Evolutionary conservation across 2,797 vertebrate genomes (phyloP).

Genomic region (Diceros bicornis): DNA sequence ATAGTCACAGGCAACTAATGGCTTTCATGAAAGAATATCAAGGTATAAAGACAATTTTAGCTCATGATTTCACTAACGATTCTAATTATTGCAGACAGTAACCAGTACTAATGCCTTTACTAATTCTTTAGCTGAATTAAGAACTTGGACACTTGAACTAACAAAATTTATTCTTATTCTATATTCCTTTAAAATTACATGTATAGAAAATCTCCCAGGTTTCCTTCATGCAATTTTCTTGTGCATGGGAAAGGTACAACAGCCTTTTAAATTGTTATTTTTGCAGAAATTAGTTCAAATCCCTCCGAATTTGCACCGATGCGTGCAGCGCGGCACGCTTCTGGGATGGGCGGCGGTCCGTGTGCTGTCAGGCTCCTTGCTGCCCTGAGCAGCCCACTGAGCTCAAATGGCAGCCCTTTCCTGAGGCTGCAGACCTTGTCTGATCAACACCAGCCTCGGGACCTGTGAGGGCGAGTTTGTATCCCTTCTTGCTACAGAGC

Average conservation of each 20-base stretch:
- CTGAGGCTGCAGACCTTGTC: background rate
- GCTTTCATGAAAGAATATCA: slow-evolving; percentile 60
- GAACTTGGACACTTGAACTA: background rate
- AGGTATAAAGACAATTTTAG: slow-evolving; percentile 35
- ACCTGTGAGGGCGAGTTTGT: background rate
- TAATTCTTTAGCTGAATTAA: slow-evolving; percentile 18
- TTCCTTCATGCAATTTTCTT: background rate
- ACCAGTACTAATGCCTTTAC: background rate
- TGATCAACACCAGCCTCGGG: slow-evolving; percentile 56
- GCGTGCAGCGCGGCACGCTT: background rate
- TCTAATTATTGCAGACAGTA: slow-evolving; percentile 12
- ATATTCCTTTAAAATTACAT: background rate
- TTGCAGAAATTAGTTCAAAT: slow-evolving; percentile 8
- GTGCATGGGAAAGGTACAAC: background rate
- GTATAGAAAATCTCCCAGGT: background rate
- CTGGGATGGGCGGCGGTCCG: background rate
- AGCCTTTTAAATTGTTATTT: background rate
- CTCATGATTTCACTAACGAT: slow-evolving; percentile 21
- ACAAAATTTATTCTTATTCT: background rate
- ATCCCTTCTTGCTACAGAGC: slow-evolving; percentile 9
- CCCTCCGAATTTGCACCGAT: background rate
- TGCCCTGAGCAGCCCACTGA: background rate
- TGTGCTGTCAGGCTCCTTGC: background rate
- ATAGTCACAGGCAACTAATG: slow-evolving; percentile 24
- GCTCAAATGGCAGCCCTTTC: too few relatives aligned